Percentiles rank a stretch among this genome's conserved stretches.
These are phyloP conservation scores for Pecten maximus DNA, from an alignment of 2,888 invertebrate genomes.

Conservation along the genomic window DNA sequence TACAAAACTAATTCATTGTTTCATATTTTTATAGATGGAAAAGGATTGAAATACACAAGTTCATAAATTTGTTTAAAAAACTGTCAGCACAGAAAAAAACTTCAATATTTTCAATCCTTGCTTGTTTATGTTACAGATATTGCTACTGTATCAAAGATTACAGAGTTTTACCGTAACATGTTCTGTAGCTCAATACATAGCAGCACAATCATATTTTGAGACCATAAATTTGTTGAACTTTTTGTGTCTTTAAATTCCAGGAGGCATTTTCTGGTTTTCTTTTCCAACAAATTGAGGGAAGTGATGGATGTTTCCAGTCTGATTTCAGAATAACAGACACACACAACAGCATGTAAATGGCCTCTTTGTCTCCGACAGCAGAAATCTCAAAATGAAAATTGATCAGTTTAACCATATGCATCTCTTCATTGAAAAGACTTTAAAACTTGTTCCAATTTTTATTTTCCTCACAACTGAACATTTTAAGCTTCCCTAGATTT, in stretches of 20 bases:
- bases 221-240: background rate
- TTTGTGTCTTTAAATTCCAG: constrained; percentile 7
- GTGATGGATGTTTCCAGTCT: background rate
- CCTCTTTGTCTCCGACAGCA: background rate
- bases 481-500: background rate
- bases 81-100: background rate
- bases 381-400: background rate
- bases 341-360: constrained; percentile 6
- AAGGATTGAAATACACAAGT: background rate
- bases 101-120: background rate
- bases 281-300: background rate
- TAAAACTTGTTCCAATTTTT: background rate
- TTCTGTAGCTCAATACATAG: background rate
- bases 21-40: background rate
- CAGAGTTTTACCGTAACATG: background rate
- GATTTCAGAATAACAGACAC: background rate
- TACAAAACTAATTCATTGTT: background rate
- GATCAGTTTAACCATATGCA: constrained; percentile 17
- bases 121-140: no score
- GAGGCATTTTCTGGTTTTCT: constrained; percentile 7
- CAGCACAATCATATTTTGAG: background rate
- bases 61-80: background rate
- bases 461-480: background rate
- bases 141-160: background rate
- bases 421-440: background rate